A percentile compares a stretch with the other conserved stretches of the same genome.
Conservation (phyloP, 37 sponge, comb jelly and placozoan species). For the Amphimedon queenslandica region DNA sequence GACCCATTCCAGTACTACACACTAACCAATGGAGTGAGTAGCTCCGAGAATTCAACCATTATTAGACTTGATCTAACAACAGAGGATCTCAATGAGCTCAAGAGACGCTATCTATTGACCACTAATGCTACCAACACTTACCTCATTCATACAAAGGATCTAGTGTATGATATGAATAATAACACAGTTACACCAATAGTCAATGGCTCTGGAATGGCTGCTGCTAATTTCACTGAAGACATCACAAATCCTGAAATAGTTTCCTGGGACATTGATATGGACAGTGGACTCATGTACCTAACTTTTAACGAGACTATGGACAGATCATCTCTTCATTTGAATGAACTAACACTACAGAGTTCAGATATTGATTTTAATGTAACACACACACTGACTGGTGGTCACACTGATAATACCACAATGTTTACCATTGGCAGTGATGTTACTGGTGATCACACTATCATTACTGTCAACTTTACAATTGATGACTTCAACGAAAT, state of each 20-base stretch:
- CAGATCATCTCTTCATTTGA: conserved; percentile 35
- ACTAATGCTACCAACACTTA: conserved; percentile 60
- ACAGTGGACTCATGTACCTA: conserved; percentile 47
- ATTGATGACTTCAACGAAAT: conserved; percentile 80
- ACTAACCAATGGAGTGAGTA: conserved; percentile 57
- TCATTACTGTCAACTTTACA: conserved; percentile 43
- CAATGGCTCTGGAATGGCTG: conserved; percentile 47
- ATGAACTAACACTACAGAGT: conserved; percentile 61
- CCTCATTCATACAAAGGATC: conserved; percentile 33
- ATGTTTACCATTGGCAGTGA: conserved; percentile 4
- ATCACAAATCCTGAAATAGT: conserved; percentile 63
- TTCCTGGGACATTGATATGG: conserved; percentile 76
- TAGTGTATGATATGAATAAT: conserved; percentile 69
- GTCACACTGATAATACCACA: conserved; percentile 3
- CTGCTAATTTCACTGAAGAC: conserved; percentile 65
- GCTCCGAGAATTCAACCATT: conserved; percentile 33
- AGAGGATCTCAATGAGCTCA: conserved; percentile 70
- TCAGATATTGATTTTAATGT: conserved; percentile 10
- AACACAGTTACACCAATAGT: conserved; percentile 40
- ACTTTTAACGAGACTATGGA: conserved; percentile 84
- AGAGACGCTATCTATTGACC: conserved; percentile 53
- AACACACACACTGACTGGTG: conserved; percentile 33
- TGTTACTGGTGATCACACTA: conserved; percentile 36
- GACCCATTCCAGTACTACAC: conserved; percentile 17
- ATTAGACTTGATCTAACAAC: conserved; percentile 47